phyloP scores from a whole-genome alignment of 2,797 vertebrate genomes.

The Mergus octosetaceus region DNA sequence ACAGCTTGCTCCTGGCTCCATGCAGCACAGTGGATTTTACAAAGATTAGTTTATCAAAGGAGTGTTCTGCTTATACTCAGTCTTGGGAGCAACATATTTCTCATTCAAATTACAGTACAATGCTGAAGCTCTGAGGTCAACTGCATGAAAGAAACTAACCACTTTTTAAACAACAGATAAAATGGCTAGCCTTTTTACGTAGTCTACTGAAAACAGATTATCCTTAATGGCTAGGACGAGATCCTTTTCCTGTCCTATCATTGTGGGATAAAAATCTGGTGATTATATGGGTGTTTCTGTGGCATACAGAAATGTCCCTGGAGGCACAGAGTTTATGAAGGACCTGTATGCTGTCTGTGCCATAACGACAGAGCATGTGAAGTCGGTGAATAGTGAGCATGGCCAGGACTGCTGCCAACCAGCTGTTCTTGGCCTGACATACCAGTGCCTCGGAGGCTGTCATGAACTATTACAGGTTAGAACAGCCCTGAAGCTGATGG shows the following conservation, averaged over 20 bases:
- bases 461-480: background rate
- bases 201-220: background rate
- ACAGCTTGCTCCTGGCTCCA: constrained; percentile 57
- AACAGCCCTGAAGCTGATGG: background rate
- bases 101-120: background rate
- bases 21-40: constrained; percentile 50
- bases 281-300: background rate
- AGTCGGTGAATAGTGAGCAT: background rate
- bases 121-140: background rate
- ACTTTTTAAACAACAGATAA: background rate
- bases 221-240: background rate
- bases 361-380: background rate
- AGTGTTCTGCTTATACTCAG: background rate
- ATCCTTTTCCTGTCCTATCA: background rate
- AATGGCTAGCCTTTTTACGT: background rate
- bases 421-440: constrained; percentile 15
- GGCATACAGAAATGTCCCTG: background rate
- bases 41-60: constrained; percentile 48
- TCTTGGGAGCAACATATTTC: constrained; percentile 15
- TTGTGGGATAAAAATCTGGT: background rate
- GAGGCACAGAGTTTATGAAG: background rate
- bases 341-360: background rate
- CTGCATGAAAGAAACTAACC: background rate
- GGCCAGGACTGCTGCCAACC: background rate
- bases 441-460: background rate